phyloP scores from a whole-genome alignment of 2,797 vertebrate species.

The Scolopax bukidnonensis region DNA sequence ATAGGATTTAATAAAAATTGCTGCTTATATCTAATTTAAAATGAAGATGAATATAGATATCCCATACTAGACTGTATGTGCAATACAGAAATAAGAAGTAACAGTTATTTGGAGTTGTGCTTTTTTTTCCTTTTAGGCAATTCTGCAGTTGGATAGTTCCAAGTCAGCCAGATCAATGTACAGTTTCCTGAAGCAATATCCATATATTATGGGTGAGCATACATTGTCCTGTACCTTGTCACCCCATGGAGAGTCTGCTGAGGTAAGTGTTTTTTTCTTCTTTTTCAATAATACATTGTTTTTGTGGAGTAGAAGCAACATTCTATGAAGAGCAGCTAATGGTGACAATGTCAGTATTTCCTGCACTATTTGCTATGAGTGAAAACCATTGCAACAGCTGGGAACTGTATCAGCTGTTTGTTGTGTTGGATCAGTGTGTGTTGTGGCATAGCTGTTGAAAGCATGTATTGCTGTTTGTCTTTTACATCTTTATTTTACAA shows the following conservation, averaged over 20 bases:
- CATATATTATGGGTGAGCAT: conserved; percentile 69
- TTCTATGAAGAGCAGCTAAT: not conserved
- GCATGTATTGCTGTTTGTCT: not conserved
- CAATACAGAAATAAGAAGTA: not conserved
- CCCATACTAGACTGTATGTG: not conserved
- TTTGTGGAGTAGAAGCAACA: not conserved
- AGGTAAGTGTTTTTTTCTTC: conserved; percentile 37
- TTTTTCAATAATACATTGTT: not conserved
- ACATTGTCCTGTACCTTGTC: conserved; percentile 67
- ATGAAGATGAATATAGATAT: not conserved
- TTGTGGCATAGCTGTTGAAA: not conserved
- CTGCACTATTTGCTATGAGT: not conserved
- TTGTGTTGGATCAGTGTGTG: no score
- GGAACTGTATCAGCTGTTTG: not conserved
- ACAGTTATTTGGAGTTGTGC: no score
- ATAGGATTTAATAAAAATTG: not conserved
- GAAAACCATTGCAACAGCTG: not conserved
- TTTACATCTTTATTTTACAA: not conserved
- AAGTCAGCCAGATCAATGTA: conserved; percentile 75
- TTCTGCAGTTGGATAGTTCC: conserved; percentile 76
- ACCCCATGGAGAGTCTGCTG: conserved; percentile 4
- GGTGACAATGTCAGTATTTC: not conserved
- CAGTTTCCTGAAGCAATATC: conserved; percentile 74
- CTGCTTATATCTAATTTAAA: not conserved
- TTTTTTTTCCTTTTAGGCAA: conserved; percentile 63